phyloP scores from a whole-genome alignment of 2,113 vertebrate species.

The Rhea pennata region DNA sequence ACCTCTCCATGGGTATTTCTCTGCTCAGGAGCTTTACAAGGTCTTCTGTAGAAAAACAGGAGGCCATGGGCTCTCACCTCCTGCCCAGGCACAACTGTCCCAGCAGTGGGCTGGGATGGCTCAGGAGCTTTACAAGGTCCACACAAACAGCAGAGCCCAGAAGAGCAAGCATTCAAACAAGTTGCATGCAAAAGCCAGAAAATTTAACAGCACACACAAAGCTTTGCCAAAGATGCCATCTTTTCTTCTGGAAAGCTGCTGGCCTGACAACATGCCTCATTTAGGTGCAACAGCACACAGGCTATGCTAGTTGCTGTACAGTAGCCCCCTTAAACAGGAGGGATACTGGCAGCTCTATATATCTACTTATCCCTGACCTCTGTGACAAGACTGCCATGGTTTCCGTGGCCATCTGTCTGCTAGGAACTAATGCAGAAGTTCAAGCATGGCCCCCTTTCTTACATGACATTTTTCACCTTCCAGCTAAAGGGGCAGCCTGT shows the following conservation, averaged over 20 bases:
- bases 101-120: too few relatives aligned
- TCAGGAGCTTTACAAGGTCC: background rate
- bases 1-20: background rate
- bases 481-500: background rate
- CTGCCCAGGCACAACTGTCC: too few relatives aligned
- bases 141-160: background rate
- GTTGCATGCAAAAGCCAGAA: background rate
- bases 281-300: background rate
- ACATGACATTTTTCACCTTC: background rate
- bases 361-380: background rate
- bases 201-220: background rate
- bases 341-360: background rate
- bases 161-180: background rate
- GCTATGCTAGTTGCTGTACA: background rate
- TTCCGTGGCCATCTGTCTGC: background rate
- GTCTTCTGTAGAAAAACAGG: too few relatives aligned
- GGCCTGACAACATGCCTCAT: background rate
- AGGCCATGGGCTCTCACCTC: background rate
- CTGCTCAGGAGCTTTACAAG: background rate
- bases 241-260: background rate
- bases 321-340: background rate
- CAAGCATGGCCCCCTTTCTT: background rate
- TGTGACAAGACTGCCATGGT: background rate
- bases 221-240: background rate
- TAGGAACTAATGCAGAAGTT: background rate